Evolutionary conservation across 2,888 invertebrate genomes (phyloP).

Genomic region (Parelbella ahira): DNA sequence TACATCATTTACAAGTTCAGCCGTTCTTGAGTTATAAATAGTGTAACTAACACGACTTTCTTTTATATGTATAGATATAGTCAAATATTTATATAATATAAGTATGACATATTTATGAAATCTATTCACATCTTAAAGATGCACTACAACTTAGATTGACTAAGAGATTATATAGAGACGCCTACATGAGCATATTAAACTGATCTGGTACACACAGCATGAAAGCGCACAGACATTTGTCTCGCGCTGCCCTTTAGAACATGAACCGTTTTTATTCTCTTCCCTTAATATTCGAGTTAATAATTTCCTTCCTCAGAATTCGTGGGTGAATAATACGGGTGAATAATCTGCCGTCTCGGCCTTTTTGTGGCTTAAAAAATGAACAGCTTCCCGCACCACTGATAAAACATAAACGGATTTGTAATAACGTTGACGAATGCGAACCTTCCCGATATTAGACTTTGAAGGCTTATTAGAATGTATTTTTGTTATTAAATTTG

Average conservation of each 20-base stretch:
- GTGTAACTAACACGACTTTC: too few species aligned
- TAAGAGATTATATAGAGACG: too few species aligned
- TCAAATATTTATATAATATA: too few species aligned
- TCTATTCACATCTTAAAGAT: neutral
- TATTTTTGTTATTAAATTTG: constrained; percentile 2
- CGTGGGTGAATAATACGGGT: constrained; percentile 16
- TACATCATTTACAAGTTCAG: neutral
- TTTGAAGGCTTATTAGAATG: too few species aligned
- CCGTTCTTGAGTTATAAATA: too few species aligned
- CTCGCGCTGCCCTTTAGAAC: constrained; percentile 15
- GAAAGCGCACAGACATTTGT: constrained; percentile 15
- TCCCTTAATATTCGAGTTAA: constrained; percentile 26
- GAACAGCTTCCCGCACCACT: constrained; percentile 26
- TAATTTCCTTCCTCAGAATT: constrained; percentile 27
- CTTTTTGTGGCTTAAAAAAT: constrained; percentile 32
- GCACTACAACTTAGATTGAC: too few species aligned
- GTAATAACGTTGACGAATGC: constrained; percentile 6
- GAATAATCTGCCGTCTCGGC: constrained; percentile 24
- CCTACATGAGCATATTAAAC: constrained; percentile 6
- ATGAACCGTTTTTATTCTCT: constrained; percentile 7
- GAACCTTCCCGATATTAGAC: constrained; percentile 2
- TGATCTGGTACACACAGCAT: constrained; percentile 8
- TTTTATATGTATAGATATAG: too few species aligned
- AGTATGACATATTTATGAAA: too few species aligned
- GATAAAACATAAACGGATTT: constrained; percentile 22